Evolutionary conservation across 1,140 invertebrate species (phyloP).

Genomic region (Aphelinus certus): DNA sequence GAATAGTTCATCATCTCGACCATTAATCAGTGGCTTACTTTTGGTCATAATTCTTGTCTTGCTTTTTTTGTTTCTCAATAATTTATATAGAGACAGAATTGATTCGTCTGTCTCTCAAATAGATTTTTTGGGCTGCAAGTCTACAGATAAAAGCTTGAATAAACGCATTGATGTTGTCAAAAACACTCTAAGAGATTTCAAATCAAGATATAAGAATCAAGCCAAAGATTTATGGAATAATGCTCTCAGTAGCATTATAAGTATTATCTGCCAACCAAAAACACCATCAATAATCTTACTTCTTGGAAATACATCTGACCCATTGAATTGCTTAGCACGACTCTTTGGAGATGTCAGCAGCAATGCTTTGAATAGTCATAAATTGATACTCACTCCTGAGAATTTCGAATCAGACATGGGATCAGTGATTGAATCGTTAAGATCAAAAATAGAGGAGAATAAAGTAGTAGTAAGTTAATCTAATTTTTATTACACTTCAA

Average conservation of each 20-base stretch:
- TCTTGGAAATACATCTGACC: conserved; percentile 46
- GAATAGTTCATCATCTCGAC: too few relatives aligned
- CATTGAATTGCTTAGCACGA: conserved; percentile 52
- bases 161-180: conserved; percentile 2
- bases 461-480: conserved; percentile 53
- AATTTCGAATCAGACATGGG: conserved; percentile 50
- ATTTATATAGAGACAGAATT: not conserved
- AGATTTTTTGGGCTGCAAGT: too few relatives aligned
- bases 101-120: too few relatives aligned
- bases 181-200: conserved; percentile 21
- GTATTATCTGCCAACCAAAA: conserved; percentile 39
- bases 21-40: too few relatives aligned
- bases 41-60: not conserved
- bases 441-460: conserved; percentile 32
- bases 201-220: conserved; percentile 49
- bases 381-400: conserved; percentile 43
- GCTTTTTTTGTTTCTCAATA: not conserved
- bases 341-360: conserved; percentile 47
- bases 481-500: not conserved
- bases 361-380: conserved; percentile 42
- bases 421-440: conserved; percentile 44
- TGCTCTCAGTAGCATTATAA: conserved; percentile 45
- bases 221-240: conserved; percentile 49
- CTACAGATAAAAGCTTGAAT: too few relatives aligned
- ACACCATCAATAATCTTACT: conserved; percentile 51